Evolutionary conservation across 1,140 invertebrate species (phyloP).

Genomic region (Ceratina japonica): DNA sequence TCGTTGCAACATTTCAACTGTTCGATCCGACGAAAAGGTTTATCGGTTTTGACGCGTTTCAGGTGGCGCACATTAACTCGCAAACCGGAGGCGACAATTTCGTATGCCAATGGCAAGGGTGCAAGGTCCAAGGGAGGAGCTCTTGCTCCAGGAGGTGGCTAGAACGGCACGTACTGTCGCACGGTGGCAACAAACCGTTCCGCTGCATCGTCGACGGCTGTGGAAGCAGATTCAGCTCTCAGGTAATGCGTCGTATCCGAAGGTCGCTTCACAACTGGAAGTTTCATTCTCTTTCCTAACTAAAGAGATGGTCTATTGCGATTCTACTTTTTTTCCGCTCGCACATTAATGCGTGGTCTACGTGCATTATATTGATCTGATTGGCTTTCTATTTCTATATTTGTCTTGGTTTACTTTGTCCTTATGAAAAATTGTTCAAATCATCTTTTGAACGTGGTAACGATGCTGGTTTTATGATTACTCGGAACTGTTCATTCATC

Average conservation of each 20-base stretch:
- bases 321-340: too few species aligned
- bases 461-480: neutral
- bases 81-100: slow-evolving; percentile 90
- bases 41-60: slow-evolving; percentile 65
- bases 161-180: slow-evolving; percentile 93
- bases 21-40: neutral
- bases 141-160: slow-evolving; percentile 96
- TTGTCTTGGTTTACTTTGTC: too few species aligned
- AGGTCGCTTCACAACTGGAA: neutral
- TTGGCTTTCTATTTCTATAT: too few species aligned
- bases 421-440: too few species aligned
- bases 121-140: slow-evolving; percentile 95
- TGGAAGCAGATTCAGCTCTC: slow-evolving; percentile 93
- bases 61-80: slow-evolving; percentile 90
- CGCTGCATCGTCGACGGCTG: slow-evolving; percentile 97
- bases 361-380: too few species aligned
- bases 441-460: neutral
- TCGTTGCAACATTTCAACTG: neutral
- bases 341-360: too few species aligned
- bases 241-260: slow-evolving; percentile 81
- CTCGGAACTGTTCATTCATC: too few species aligned
- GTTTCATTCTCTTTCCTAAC: neutral
- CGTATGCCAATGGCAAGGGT: slow-evolving; percentile 94
- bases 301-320: too few species aligned
- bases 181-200: slow-evolving; percentile 96